Percentiles rank a stretch among this genome's conserved stretches.
These are phyloP conservation scores for Drosophila ambigua DNA, from an alignment of 1,140 invertebrate species.

Conservation along the genomic window DNA sequence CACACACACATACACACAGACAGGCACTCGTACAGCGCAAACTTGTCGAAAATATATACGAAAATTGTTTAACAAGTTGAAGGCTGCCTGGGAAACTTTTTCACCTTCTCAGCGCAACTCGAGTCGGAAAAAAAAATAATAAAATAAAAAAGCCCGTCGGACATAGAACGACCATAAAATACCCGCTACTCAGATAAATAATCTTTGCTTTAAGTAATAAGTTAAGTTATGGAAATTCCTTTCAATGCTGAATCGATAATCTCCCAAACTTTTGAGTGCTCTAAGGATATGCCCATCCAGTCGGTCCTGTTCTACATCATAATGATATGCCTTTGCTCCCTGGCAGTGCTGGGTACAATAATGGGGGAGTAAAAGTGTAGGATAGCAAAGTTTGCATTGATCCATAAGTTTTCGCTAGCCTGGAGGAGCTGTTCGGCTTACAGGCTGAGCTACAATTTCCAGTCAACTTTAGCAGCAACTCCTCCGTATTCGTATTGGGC, in stretches of 20 bases:
- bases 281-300: no score
- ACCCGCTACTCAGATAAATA: no score
- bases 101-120: slow-evolving; percentile 57
- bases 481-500: slow-evolving; percentile 42
- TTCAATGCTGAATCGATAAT: no score
- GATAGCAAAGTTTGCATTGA: slow-evolving; percentile 49
- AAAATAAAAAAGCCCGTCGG: no score
- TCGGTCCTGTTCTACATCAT: not conserved
- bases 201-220: no score
- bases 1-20: slow-evolving; percentile 3
- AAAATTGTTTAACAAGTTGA: slow-evolving; percentile 81
- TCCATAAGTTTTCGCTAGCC: slow-evolving; percentile 53
- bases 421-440: slow-evolving; percentile 38
- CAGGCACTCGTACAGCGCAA: slow-evolving; percentile 29
- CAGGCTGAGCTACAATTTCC: slow-evolving; percentile 39
- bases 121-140: not conserved
- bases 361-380: slow-evolving; percentile 1
- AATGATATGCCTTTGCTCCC: no score
- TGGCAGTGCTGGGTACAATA: no score
- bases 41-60: slow-evolving; percentile 80
- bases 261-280: no score
- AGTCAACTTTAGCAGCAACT: slow-evolving; percentile 32
- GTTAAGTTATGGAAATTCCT: no score
- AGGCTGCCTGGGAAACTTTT: slow-evolving; percentile 62
- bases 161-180: no score